phyloP scores from a whole-genome alignment of 2,113 vertebrate species.

The Scopus umbretta region DNA sequence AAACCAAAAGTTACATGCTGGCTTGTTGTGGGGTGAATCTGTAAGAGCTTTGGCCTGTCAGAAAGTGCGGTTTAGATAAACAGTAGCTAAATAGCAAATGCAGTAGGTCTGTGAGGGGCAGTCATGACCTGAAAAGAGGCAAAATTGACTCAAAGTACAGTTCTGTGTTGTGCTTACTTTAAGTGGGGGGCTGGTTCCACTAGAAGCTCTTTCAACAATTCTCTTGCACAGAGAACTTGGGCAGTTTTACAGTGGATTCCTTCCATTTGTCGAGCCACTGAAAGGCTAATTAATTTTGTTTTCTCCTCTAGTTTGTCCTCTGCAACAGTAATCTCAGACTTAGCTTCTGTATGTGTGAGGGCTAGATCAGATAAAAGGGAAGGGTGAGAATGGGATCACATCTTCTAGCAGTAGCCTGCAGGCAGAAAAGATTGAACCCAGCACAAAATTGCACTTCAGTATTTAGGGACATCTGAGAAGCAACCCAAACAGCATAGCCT shows the following conservation, averaged over 20 bases:
- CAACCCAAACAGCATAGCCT: background rate
- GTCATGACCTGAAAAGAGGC: background rate
- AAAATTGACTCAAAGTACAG: accelerated
- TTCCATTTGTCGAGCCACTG: background rate
- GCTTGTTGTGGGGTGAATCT: background rate
- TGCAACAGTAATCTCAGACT: background rate
- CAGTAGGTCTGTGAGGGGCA: background rate
- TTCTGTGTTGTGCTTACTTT: background rate
- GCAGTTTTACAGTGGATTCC: background rate
- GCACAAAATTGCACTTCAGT: background rate
- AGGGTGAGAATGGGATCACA: background rate
- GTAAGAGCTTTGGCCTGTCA: background rate
- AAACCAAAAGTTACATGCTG: background rate
- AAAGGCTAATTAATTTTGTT: background rate
- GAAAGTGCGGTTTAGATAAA: background rate
- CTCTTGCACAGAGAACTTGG: background rate
- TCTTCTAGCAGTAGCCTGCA: background rate
- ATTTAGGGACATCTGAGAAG: background rate
- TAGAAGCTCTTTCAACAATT: background rate
- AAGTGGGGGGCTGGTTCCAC: background rate
- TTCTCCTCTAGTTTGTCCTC: background rate
- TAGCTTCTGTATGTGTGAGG: background rate
- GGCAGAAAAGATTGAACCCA: background rate
- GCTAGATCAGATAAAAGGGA: background rate
- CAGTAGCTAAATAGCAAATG: background rate